Percentiles rank a stretch among this genome's conserved stretches.
These are phyloP conservation scores for Pimpla rufipes DNA, from an alignment of 2,888 invertebrate genomes.

Conservation along the genomic window DNA sequence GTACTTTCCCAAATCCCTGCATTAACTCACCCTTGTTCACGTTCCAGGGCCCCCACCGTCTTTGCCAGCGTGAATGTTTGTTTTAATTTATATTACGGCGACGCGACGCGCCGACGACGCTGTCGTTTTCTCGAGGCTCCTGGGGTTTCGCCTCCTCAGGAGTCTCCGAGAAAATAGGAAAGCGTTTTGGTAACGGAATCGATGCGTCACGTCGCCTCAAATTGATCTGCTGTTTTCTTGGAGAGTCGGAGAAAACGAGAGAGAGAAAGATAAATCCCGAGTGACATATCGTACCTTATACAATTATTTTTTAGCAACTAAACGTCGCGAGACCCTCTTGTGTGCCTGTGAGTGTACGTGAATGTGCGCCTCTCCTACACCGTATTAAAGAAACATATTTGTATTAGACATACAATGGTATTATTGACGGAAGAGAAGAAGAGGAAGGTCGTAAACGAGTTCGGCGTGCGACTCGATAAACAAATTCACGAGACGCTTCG, in stretches of 20 bases:
- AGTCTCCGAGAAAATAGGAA: too few species aligned
- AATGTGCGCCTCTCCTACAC: neutral
- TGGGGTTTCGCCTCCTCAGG: too few species aligned
- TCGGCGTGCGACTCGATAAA: slow-evolving; percentile 14
- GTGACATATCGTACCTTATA: slow-evolving; percentile 67
- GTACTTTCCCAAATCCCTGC: slow-evolving; percentile 82
- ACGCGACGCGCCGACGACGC: too few species aligned
- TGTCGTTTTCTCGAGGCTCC: too few species aligned
- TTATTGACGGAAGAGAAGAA: slow-evolving; percentile 18
- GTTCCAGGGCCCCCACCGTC: neutral
- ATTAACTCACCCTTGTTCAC: slow-evolving; percentile 71
- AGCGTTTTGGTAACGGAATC: too few species aligned
- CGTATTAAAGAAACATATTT: slow-evolving; percentile 25
- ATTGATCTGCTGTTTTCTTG: neutral
- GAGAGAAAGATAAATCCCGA: slow-evolving; percentile 61
- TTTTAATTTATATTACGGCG: neutral
- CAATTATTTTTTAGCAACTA: slow-evolving; percentile 39
- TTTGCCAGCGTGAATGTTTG: slow-evolving; percentile 21
- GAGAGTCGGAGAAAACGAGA: slow-evolving; percentile 30
- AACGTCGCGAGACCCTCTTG: slow-evolving; percentile 24
- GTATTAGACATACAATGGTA: slow-evolving; percentile 40
- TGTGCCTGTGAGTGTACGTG: slow-evolving; percentile 27
- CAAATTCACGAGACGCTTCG: neutral
- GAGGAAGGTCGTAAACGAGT: neutral
- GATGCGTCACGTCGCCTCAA: neutral